phyloP scores from a whole-genome alignment of 2,888 invertebrate species.

The Caenorhabditis angaria region DNA sequence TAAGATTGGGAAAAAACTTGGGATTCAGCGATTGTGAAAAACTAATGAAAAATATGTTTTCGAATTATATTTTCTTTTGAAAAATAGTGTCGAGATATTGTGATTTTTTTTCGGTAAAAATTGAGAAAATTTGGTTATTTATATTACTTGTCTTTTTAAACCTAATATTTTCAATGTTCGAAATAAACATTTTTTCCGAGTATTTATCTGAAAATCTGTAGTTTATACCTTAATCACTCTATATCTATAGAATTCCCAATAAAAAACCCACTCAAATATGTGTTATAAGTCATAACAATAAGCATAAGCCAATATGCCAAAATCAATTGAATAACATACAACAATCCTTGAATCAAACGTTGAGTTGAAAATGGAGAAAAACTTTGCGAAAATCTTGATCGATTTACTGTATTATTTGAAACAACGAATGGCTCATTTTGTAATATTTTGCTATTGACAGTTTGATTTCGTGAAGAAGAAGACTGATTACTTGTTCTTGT shows the following conservation, averaged over 20 bases:
- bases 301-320: slow-evolving; percentile 71
- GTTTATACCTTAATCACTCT: neutral
- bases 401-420: neutral
- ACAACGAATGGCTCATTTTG: slow-evolving; percentile 30
- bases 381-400: neutral
- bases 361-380: slow-evolving; percentile 33
- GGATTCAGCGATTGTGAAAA: no score
- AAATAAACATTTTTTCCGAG: no score
- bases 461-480: slow-evolving; percentile 23
- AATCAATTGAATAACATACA: slow-evolving; percentile 60
- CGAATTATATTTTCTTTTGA: no score
- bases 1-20: neutral
- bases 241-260: neutral
- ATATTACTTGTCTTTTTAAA: no score
- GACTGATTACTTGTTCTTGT: slow-evolving; percentile 16
- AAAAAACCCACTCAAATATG: slow-evolving; percentile 58
- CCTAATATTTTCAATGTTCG: no score
- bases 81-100: no score
- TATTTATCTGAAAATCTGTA: no score
- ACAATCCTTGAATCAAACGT: slow-evolving; percentile 36
- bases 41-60: no score
- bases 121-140: no score
- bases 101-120: no score
- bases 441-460: slow-evolving; percentile 14
- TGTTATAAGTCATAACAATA: slow-evolving; percentile 70